Evolutionary conservation across 37 sponge, comb jelly and placozoan species (phyloP).

Genomic region (Spongilla lacustris): DNA sequence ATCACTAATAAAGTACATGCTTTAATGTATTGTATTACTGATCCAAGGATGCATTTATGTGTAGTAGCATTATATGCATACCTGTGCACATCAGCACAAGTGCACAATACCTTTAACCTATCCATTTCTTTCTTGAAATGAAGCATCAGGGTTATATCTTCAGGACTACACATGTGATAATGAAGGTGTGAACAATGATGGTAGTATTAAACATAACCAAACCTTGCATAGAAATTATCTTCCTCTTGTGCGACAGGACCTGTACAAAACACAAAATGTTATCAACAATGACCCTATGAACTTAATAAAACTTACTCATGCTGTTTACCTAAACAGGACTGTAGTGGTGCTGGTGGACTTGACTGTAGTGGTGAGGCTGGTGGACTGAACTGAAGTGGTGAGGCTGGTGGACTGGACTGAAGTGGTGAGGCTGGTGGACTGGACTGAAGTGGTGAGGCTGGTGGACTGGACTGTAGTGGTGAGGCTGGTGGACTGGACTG

Average conservation of each 20-base stretch:
- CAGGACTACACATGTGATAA: not conserved
- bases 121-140: not conserved
- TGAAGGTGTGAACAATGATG: not conserved
- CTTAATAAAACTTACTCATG: not conserved
- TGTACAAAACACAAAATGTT: not conserved
- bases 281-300: not conserved
- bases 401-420: too few relatives aligned
- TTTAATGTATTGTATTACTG: too few relatives aligned
- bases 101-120: not conserved
- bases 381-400: too few relatives aligned
- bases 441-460: too few relatives aligned
- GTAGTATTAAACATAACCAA: not conserved
- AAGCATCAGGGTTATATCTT: not conserved
- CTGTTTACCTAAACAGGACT: not conserved
- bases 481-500: too few relatives aligned
- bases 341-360: not conserved
- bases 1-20: too few relatives aligned
- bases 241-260: not conserved
- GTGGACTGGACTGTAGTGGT: too few relatives aligned
- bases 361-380: not conserved
- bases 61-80: too few relatives aligned
- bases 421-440: too few relatives aligned
- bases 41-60: too few relatives aligned
- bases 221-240: not conserved
- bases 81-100: not conserved